Evolutionary conservation across 2,797 vertebrate genomes (phyloP), one percentile per base, ranked within the genome.

Genomic region (Argentina silus): DNA sequence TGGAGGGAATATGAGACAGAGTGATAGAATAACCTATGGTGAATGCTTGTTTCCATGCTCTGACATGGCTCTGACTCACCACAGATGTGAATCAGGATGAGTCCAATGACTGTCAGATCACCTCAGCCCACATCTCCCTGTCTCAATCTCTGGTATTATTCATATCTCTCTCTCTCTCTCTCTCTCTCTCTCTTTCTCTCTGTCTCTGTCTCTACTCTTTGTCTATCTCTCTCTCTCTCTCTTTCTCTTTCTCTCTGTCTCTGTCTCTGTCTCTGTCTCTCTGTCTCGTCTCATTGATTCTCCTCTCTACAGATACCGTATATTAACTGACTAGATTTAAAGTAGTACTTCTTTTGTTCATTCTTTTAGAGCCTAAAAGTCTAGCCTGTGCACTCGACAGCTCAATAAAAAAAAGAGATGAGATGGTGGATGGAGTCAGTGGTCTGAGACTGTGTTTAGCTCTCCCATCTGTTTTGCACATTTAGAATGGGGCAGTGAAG

Each of bases 401-500:
- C 4, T 36, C 27, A 36, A 36, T 36, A 36, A 36, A 36, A 36
- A 36, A 36, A 36, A 36, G 27, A 36, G 27, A 36, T 36, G 27
- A 4, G 27, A 36, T 36, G 27, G 27, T 36, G 27, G 27, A 36
- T 36, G 27, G 27, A 36, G 27, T 36, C 27, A 36, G 27, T 36
- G 27, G 27, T 36, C 27, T 36, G 27, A 36, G 1, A 4, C 27
- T 36, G 27, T 36, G 27, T 36, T 36, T 36, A 36, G 27, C 27
- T 36, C 27, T 36, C 27, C 27, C 27, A 36, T 36, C 27, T 78
- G 80, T 75, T 84, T 74, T 74, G 67, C 83, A 84, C 75, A 82
- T 80, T 84, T 71, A 36, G 27, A 1, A 36, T 4, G 27, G n/a
- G 44, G 55, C 15, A 65, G 51, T 21, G 17, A 67, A 23, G 50